A percentile compares a stretch with the other conserved stretches of the same genome.
Conservation (phyloP, 2,888 invertebrate species). For the Hirtodrosophila cameraria region DNA sequence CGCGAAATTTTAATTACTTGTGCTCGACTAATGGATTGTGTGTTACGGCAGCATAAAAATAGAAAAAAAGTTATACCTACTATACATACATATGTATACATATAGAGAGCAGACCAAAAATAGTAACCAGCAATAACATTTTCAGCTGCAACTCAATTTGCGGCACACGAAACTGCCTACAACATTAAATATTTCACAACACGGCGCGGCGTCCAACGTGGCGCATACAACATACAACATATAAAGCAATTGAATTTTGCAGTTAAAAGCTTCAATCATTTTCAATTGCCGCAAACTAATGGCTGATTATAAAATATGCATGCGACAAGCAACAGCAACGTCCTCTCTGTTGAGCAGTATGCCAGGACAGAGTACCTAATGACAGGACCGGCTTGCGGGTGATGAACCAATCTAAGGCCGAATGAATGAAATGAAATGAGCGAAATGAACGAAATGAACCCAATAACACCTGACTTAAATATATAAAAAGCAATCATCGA, state of each 20-base stretch:
- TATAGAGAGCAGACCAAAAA: conserved; percentile 16
- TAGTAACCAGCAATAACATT: conserved; percentile 24
- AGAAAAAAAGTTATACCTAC: conserved; percentile 28
- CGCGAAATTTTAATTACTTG: conserved; percentile 75
- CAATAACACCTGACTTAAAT: conserved; percentile 66
- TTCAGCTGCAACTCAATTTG: conserved; percentile 25
- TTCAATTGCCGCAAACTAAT: conserved; percentile 80
- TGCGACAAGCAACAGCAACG: conserved; percentile 55
- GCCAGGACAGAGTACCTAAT: conserved; percentile 55
- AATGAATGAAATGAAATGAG: conserved; percentile 10
- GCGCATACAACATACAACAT: conserved; percentile 1
- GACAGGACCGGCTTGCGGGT: conserved; percentile 43
- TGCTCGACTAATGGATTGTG: conserved; percentile 74
- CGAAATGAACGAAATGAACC: conserved; percentile 5
- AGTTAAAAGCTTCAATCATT: conserved; percentile 80
- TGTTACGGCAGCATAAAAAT: conserved; percentile 29
- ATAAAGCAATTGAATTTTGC: conserved; percentile 75
- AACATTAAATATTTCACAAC: conserved; percentile 64
- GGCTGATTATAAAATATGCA: conserved; percentile 78
- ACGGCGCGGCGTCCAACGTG: conserved; percentile 8
- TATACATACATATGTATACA: conserved; percentile 1
- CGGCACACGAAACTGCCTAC: conserved; percentile 22
- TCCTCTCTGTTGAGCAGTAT: not conserved
- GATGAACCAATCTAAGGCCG: conserved; percentile 68
- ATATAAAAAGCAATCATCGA: conserved; percentile 41